A percentile compares a stretch with the other conserved stretches of the same genome.
Evolutionary conservation across 2,113 vertebrate species (phyloP).

Genomic region (Perccottus glenii): DNA sequence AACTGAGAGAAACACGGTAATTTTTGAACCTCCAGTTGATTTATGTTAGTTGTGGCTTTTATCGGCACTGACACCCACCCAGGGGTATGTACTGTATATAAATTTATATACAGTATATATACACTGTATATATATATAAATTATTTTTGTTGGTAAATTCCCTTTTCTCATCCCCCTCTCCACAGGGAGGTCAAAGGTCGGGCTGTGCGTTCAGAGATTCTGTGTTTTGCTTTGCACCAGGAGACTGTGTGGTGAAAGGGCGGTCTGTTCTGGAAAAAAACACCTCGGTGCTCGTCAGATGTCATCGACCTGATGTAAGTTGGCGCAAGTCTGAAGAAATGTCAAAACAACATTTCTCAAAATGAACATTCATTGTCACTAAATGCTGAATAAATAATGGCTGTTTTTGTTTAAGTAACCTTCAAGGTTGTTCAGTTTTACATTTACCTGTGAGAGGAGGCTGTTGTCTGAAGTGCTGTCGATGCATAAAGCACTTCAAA

Average conservation of each 20-base stretch:
- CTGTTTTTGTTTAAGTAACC: background rate
- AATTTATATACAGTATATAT: too few species aligned
- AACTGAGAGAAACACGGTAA: constrained; percentile 25
- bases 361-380: background rate
- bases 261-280: constrained; percentile 4
- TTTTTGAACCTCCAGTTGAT: constrained; percentile 22
- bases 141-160: constrained; percentile 16
- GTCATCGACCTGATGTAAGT: background rate
- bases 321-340: background rate
- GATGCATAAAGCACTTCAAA: constrained; percentile 32
- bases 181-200: constrained; percentile 30
- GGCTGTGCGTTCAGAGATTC: background rate
- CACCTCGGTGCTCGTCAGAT: constrained; percentile 1
- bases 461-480: constrained; percentile 9
- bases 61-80: constrained; percentile 27
- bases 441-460: background rate
- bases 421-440: constrained; percentile 1
- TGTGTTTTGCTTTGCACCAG: constrained; percentile 6
- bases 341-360: background rate
- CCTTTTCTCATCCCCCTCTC: constrained; percentile 1
- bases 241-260: constrained; percentile 2
- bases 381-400: background rate
- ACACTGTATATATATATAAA: background rate
- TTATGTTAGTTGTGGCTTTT: constrained; percentile 29
- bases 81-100: background rate